Base-by-base conservation (phyloP, 2,113 vertebrate genomes). In the Ia io region DNA sequence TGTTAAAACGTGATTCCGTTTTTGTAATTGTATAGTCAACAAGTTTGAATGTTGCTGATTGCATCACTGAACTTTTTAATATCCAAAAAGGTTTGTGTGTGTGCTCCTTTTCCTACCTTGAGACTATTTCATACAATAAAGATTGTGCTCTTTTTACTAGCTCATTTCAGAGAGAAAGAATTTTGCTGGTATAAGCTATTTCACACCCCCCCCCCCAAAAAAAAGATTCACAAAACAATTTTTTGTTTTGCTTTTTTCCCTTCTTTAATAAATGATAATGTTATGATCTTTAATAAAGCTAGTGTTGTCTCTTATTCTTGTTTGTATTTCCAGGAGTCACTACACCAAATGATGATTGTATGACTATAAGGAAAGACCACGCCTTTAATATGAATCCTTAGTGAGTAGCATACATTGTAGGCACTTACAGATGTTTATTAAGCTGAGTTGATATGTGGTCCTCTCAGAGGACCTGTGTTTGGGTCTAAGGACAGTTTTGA, bases 181-280 rank as follows among this genome's bases (percentile, higher is more conserved):
- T 59, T 6, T 90, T 93, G 51, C 47, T 67, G 65, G 3, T 53
- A 71, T 14, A 84, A 61, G 20, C 70, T 83, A 6, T 89, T 11
- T 70, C 4, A 4, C 6, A 11, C 11, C 51, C 7, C 20, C 2
- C 2, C 8, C 56, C 56, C 56, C 51, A 16, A 25, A 59, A 25
- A 51, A 18, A 59, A n/a, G 32, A 61, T 47, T 82, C 47, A 84
- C 22, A 47, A 30, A 89, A 69, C 23, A 56, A 28, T 35, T 16
- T 65, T 40, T 51, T 28, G 32, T 77, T 84, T 65, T 53, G 47
- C n/a, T 84, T 49, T 82, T 47, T 17, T 35, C 49, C 47, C 35
- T 22, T 53, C 20, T 78, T 20, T 51, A 96, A 94, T 97, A 97
- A 97, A 97, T 40, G 12, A 35, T 87, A 44, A 49, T 25, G 32